Evolutionary conservation across 1,140 invertebrate species (phyloP), one percentile per base, ranked within the genome.

Genomic region (Telenomus remus): DNA sequence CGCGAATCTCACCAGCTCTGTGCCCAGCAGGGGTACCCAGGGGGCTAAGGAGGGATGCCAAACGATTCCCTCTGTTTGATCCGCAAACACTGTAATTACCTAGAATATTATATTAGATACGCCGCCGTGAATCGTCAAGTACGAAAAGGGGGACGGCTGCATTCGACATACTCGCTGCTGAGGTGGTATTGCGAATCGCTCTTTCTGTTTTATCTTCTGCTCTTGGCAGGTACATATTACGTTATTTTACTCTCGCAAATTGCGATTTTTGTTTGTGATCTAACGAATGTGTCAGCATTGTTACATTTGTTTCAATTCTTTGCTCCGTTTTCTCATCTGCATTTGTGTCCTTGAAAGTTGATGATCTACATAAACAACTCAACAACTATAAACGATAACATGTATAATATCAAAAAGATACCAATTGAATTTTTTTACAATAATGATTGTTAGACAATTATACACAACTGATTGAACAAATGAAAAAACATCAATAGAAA

Each of bases 41-140:
- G 46, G 68, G 43, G 75, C 61, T 68, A 42, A 54, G 55, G 46
- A 59, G 76, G 78, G 79, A 81, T 76, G 80, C 81, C 76, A 83
- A 85, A 84, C 82, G 78, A 76, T 82, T 84, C 84, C 84, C 86
- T 86, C 85, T 86, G 85, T 88, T 88, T 87, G 86, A 88, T 88
- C 84, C 83, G 85, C 86, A 87, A 88, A 88, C 85, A 86, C 83
- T 86, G 83, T 88, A 88, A 88, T 88, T 88, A 86, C 84, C 83
- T 86, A 81, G 84, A 86, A 87, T 87, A 88, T 88, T 88, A 85
- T 85, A 88, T 88, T 86, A 86, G 84, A 77, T 84, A 84, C 80
- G 81, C 78, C 78, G 82, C 77, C 76, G 77, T 80, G 81, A 76
- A 81, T 82, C 76, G 75, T 33, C 54, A 61, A 72, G 68, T 65